Evolutionary conservation across 2,113 vertebrate genomes (phyloP).

Genomic region (Hippocampus barbouri): DNA sequence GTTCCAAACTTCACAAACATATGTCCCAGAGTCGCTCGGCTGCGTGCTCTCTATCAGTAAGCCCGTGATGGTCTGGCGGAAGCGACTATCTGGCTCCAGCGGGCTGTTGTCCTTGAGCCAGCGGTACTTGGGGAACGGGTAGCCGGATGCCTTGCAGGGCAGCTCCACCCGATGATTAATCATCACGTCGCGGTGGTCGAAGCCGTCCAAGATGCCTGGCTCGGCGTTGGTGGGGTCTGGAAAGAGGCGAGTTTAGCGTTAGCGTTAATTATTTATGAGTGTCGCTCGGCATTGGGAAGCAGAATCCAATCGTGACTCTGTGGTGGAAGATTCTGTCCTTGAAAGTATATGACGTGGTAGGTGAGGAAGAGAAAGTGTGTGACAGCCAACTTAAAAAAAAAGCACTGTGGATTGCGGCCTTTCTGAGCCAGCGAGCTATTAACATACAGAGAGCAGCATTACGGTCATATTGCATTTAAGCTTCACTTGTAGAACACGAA

Average conservation of each 20-base stretch:
- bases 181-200: constrained; percentile 92
- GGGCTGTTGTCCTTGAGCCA: constrained; percentile 97
- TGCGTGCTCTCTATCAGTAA: constrained; percentile 86
- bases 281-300: constrained; percentile 29
- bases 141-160: constrained; percentile 95
- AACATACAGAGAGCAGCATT: neutral
- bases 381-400: neutral
- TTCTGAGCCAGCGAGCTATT: neutral
- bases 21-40: constrained; percentile 88
- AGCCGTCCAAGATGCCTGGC: constrained; percentile 93
- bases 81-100: constrained; percentile 90
- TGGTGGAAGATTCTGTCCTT: constrained; percentile 34
- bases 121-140: constrained; percentile 91
- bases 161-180: constrained; percentile 90
- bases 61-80: constrained; percentile 86
- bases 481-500: neutral
- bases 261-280: constrained; percentile 48
- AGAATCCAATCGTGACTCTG: constrained; percentile 47
- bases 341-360: constrained; percentile 33
- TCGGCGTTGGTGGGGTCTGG: constrained; percentile 93
- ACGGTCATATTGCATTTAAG: neutral
- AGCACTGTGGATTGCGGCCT: neutral
- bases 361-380: constrained; percentile 1
- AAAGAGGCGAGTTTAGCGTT: constrained; percentile 29
- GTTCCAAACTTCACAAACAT: constrained; percentile 98